Base-by-base conservation (phyloP, 2,888 invertebrate species). In the Agrenia bidenticulata region DNA sequence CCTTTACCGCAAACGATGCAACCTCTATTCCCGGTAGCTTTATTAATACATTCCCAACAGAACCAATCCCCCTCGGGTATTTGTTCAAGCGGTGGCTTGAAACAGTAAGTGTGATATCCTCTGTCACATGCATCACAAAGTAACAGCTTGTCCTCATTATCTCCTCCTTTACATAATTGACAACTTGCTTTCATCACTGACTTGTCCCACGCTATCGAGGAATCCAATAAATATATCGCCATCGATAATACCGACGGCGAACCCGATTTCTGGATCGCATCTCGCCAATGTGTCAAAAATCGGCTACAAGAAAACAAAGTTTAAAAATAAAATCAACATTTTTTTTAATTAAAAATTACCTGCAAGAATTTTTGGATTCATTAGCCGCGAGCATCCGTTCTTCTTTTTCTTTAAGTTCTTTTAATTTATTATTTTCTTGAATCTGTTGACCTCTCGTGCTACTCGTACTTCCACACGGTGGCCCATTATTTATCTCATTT, bases 121-220 rank as follows among this genome's bases (percentile, higher is more conserved):
- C 94, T 92, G 82, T 98, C 98, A 82, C 98, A 98, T 73, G 95
- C 93, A 82, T 98, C 98, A 81, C 98, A 98, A 24, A 98, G 84
- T 76, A 98, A 82, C 74, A 98, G 83, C 80, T 95, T 90, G 76
- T 94, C 96, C 80, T 98, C 97, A 78, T 95, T 93, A 82, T 97
- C 96, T 67, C 95, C 97, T 78, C 90, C 89, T 79, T 92, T 88
- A 82, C 98, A 98, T 82, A 98, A 95, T 82, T 98, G 97, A 82
- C 97, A 97, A 82, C 92, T 92, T 94, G 96, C 87, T 53, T 96
- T 95, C 96, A 98, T 96, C 79, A 96, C 92, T 83, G 95, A 95
- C 84, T 96, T 95, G 82, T 98, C 97, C 98, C 98, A 98, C 42
- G 96, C 95, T 77, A 98, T 92, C 79, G 90, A 90, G 1, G 89